A percentile compares a stretch with the other conserved stretches of the same genome.
Evolutionary conservation across 2,888 invertebrate species (phyloP).

Genomic region (Girardia tigrina): DNA sequence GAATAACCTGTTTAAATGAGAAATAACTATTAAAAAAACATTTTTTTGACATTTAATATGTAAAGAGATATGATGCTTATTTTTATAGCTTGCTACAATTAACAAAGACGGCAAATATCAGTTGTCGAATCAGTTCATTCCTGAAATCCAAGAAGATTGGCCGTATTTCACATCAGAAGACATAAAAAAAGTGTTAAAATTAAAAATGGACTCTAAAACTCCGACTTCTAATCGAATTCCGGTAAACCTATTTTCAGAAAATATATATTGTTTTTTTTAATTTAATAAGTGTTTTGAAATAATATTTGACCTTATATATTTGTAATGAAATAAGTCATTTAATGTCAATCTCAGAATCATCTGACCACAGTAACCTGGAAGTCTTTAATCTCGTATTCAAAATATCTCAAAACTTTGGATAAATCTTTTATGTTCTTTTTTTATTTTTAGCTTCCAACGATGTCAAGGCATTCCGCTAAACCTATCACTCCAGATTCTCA

Average conservation of each 20-base stretch:
- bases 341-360: background rate
- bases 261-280: background rate
- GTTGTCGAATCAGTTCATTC: background rate
- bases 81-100: background rate
- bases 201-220: slow-evolving; percentile 3
- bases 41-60: too few relatives aligned
- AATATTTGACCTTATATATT: background rate
- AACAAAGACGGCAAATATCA: background rate
- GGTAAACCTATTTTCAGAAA: background rate
- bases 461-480: background rate
- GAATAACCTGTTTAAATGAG: too few relatives aligned
- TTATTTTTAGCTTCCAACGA: background rate
- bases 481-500: background rate
- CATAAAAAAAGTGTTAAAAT: background rate
- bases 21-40: too few relatives aligned
- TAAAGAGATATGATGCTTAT: too few relatives aligned
- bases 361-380: background rate
- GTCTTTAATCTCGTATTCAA: too few relatives aligned
- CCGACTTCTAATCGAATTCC: background rate
- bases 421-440: background rate
- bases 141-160: slow-evolving; percentile 1
- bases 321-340: background rate
- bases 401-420: too few relatives aligned
- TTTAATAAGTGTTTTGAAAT: background rate
- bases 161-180: background rate